Evolutionary conservation across 2,888 invertebrate genomes (phyloP).

Genomic region (Leptopilina syphax): DNA sequence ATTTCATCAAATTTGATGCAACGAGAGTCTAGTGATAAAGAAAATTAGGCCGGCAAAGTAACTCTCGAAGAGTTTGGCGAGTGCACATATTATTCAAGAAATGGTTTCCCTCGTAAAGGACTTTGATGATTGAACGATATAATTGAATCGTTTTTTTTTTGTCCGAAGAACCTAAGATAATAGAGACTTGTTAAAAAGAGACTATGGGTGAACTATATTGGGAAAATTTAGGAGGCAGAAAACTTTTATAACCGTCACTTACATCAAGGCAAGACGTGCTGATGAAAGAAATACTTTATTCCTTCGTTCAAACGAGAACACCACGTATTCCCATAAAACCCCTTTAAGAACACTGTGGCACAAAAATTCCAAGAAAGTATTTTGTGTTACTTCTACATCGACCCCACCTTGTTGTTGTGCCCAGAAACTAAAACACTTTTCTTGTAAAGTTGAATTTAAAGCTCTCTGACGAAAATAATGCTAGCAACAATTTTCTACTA

Average conservation of each 20-base stretch:
- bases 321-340: constrained; percentile 7
- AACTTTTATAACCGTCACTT: constrained; percentile 39
- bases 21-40: constrained; percentile 61
- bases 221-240: constrained; percentile 15
- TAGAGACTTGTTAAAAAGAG: constrained; percentile 12
- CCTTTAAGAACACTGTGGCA: background rate
- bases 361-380: constrained; percentile 8
- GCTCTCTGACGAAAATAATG: background rate
- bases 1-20: constrained; percentile 62
- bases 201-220: constrained; percentile 14
- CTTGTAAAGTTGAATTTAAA: constrained; percentile 10
- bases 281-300: constrained; percentile 32
- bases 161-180: constrained; percentile 11
- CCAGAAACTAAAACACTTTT: constrained; percentile 14
- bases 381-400: too few species aligned
- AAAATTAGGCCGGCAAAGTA: constrained; percentile 62
- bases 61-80: constrained; percentile 44
- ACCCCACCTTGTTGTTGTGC: background rate
- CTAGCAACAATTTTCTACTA: background rate
- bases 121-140: constrained; percentile 52
- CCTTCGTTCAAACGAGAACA: constrained; percentile 22
- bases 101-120: constrained; percentile 36
- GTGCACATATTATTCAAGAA: constrained; percentile 16
- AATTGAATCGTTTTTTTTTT: constrained; percentile 31
- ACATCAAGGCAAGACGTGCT: constrained; percentile 27